Evolutionary conservation across 2,113 vertebrate genomes (phyloP).

Genomic region (Cynoglossus semilaevis): DNA sequence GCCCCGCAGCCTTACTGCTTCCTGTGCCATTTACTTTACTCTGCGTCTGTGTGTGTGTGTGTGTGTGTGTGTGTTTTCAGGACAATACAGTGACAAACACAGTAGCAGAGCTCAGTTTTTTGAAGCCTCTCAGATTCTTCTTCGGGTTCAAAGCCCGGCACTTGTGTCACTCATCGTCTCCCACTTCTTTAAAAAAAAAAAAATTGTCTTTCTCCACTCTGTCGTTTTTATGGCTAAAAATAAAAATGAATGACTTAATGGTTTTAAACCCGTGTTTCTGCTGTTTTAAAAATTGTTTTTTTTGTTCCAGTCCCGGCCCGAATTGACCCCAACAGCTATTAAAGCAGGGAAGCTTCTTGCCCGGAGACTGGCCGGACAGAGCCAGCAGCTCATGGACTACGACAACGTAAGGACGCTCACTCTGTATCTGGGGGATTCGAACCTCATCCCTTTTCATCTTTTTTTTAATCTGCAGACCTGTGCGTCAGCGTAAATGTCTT

Average conservation of each 20-base stretch:
- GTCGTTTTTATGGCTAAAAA: too few relatives aligned
- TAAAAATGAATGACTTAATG: neutral
- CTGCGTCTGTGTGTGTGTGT: neutral
- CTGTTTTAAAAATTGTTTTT: neutral
- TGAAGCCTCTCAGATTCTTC: neutral
- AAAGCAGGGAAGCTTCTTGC: slow-evolving; percentile 90
- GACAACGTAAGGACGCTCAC: slow-evolving; percentile 79
- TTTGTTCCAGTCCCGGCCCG: slow-evolving; percentile 85
- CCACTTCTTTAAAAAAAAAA: too few relatives aligned
- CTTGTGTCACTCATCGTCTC: too few relatives aligned
- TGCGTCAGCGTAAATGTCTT: neutral
- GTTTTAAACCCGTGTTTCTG: neutral
- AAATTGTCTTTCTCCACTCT: neutral
- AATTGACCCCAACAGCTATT: slow-evolving; percentile 90
- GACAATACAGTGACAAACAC: slow-evolving; percentile 35
- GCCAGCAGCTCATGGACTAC: slow-evolving; percentile 88
- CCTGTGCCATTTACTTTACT: slow-evolving; percentile 30
- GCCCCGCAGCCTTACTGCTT: slow-evolving; percentile 58
- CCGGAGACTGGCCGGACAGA: slow-evolving; percentile 77
- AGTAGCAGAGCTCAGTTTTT: neutral
- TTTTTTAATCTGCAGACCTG: too few relatives aligned
- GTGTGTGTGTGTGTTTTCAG: slow-evolving; percentile 11
- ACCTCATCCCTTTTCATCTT: too few relatives aligned
- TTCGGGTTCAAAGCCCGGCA: too few relatives aligned
- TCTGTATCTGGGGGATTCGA: neutral